Percentiles rank a stretch among this genome's conserved stretches.
Conservation (phyloP, 1,140 invertebrate species). For the Caerostris darwini region DNA sequence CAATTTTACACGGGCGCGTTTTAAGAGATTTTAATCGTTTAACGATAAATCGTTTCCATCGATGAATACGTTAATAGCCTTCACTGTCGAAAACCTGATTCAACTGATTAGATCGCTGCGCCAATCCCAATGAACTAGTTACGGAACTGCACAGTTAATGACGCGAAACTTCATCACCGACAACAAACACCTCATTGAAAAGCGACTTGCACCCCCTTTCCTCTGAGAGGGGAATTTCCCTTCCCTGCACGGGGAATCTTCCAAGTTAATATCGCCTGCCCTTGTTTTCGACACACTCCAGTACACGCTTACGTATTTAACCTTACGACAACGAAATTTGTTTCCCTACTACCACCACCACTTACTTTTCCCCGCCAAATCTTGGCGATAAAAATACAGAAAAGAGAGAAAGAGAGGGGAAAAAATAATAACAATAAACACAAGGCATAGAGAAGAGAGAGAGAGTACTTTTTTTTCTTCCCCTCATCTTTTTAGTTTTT, state of each 20-base stretch:
- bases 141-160: conserved; percentile 16
- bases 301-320: conserved; percentile 76
- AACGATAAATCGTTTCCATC: background rate
- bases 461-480: conserved; percentile 38
- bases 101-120: conserved; percentile 14
- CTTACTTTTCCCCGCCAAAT: conserved; percentile 26
- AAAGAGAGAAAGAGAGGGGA: conserved; percentile 20
- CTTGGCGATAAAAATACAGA: conserved; percentile 74
- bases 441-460: background rate
- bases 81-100: background rate
- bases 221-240: background rate
- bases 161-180: conserved; percentile 1
- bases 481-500: conserved; percentile 59
- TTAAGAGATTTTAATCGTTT: conserved; percentile 32
- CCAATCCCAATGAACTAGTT: conserved; percentile 20
- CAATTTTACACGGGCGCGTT: background rate
- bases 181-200: conserved; percentile 27
- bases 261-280: conserved; percentile 74
- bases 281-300: conserved; percentile 76
- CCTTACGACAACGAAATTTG: conserved; percentile 75
- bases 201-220: conserved; percentile 12
- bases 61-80: background rate
- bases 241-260: conserved; percentile 6
- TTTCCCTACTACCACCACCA: background rate
- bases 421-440: conserved; percentile 62